These are phyloP conservation scores for Steinernema feltiae DNA, from an alignment of 1,140 invertebrate species.

Conservation along the genomic window DNA sequence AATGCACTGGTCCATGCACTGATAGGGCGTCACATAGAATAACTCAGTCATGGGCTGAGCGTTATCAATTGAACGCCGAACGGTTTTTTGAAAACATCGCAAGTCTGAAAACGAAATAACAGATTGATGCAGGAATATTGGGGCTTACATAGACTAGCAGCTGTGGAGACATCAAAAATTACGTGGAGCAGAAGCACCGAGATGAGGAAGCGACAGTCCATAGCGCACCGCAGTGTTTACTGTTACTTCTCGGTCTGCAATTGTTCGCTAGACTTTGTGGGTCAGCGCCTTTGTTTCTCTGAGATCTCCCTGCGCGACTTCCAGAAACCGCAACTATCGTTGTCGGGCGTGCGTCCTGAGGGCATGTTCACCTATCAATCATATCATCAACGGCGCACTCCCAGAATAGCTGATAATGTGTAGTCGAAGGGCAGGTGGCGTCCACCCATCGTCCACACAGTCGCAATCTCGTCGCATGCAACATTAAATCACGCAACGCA, in stretches of 20 bases:
- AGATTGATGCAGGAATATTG: neutral
- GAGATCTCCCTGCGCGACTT: constrained; percentile 10
- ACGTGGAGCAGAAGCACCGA: neutral
- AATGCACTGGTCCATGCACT: constrained; percentile 37
- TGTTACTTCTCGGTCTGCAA: constrained; percentile 13
- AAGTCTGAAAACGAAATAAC: constrained; percentile 21
- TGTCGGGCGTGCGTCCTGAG: neutral
- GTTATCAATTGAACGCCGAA: constrained; percentile 32
- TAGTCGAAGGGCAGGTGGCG: neutral
- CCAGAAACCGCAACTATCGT: constrained; percentile 15
- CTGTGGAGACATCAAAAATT: neutral
- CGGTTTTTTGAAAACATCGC: constrained; percentile 30
- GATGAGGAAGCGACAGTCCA: constrained; percentile 8
- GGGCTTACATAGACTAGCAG: neutral
- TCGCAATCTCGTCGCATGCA: neutral
- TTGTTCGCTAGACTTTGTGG: constrained; percentile 10
- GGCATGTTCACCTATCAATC: constrained; percentile 13
- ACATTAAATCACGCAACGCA: constrained; percentile 8
- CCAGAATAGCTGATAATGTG: neutral
- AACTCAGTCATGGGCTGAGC: constrained; percentile 33
- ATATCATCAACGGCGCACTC: neutral
- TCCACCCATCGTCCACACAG: neutral
- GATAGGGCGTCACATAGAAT: constrained; percentile 35
- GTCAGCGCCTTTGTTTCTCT: constrained; percentile 13
- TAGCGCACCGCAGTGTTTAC: constrained; percentile 13